These are phyloP conservation scores for Guaruba guarouba DNA, from an alignment of 2,113 vertebrate genomes.

Conservation along the genomic window DNA sequence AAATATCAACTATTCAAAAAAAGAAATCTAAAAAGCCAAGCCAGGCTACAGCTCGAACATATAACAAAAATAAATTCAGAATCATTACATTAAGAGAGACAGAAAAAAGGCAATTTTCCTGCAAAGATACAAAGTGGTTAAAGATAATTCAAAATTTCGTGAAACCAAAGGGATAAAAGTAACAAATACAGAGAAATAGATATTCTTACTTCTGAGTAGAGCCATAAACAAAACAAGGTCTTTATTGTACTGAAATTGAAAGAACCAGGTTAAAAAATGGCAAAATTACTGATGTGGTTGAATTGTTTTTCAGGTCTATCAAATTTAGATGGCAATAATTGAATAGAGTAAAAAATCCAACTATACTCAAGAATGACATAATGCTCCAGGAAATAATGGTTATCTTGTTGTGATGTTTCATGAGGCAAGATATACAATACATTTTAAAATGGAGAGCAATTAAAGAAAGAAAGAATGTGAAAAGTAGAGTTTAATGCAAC, in stretches of 20 bases:
- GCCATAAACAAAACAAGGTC: background rate
- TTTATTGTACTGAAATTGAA: background rate
- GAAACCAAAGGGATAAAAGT: background rate
- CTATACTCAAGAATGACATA: background rate
- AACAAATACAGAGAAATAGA: background rate
- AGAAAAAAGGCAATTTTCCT: background rate
- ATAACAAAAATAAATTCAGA: background rate
- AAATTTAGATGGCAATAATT: background rate
- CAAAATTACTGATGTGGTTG: background rate
- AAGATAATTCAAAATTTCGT: background rate
- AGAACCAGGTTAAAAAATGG: background rate
- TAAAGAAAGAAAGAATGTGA: background rate
- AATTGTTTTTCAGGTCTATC: background rate
- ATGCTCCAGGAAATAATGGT: background rate
- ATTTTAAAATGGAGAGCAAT: background rate
- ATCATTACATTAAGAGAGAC: background rate
- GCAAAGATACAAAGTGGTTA: background rate
- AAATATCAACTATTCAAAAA: background rate
- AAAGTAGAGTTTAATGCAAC: background rate
- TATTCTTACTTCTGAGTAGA: background rate
- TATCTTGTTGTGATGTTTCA: background rate
- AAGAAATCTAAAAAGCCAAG: background rate
- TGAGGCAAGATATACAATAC: background rate
- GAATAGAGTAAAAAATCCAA: background rate
- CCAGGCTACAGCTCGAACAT: background rate